These are phyloP conservation scores for Collichthys lucidus DNA, from an alignment of 2,113 vertebrate genomes.

Conservation along the genomic window DNA sequence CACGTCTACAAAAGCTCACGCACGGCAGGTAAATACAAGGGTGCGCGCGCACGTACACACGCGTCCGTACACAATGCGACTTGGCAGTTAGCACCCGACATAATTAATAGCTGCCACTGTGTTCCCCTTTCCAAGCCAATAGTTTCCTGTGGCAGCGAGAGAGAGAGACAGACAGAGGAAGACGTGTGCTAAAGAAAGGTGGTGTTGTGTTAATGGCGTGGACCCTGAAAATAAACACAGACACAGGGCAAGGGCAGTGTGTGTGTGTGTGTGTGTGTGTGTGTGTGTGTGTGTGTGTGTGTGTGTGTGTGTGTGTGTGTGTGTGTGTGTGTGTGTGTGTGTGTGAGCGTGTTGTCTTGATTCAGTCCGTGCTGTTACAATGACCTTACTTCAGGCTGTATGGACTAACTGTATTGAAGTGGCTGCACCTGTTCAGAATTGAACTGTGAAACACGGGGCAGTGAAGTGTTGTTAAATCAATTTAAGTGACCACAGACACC, in stretches of 20 bases:
- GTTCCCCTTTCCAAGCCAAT: conserved; percentile 49
- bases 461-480: conserved; percentile 25
- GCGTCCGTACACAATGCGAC: conserved; percentile 2
- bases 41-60: neutral
- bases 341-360: too few species aligned
- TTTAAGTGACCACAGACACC: neutral
- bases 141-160: conserved; percentile 27
- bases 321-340: too few species aligned
- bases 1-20: conserved; percentile 10
- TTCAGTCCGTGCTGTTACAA: neutral
- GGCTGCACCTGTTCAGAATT: neutral
- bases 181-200: conserved; percentile 7
- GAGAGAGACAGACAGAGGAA: too few species aligned
- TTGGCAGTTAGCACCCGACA: conserved; percentile 45
- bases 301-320: too few species aligned
- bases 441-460: conserved; percentile 10
- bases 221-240: conserved; percentile 33
- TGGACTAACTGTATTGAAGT: conserved; percentile 3
- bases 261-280: neutral
- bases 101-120: conserved; percentile 66
- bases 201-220: conserved; percentile 8
- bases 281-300: conserved; percentile 10
- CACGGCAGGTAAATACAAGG: conserved; percentile 8
- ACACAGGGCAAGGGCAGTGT: neutral
- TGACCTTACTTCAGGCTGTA: conserved; percentile 6